phyloP scores from a whole-genome alignment of 1,140 invertebrate species.

The Aphis gossypii region DNA sequence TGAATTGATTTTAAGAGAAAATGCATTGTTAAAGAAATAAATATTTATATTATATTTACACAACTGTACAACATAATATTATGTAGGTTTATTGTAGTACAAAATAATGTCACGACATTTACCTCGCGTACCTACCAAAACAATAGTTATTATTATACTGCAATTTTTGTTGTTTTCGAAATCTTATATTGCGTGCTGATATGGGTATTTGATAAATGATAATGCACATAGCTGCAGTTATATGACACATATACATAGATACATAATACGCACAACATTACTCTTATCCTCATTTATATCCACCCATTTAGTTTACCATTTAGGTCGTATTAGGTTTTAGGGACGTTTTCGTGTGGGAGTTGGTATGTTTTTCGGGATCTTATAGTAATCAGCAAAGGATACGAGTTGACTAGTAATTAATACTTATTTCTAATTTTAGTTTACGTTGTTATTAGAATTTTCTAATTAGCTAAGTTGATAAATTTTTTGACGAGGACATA shows the following conservation, averaged over 20 bases:
- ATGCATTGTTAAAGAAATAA: neutral
- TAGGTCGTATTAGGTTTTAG: neutral
- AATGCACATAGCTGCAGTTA: too few species aligned
- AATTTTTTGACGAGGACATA: neutral
- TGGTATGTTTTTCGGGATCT: neutral
- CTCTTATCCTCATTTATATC: too few species aligned
- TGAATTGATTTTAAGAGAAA: slow-evolving; percentile 10
- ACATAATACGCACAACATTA: too few species aligned
- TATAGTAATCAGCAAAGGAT: neutral
- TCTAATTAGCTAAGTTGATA: neutral
- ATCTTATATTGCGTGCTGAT: too few species aligned
- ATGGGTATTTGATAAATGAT: too few species aligned
- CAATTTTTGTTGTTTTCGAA: neutral
- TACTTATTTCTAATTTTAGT: neutral
- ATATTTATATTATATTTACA: neutral
- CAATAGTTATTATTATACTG: neutral
- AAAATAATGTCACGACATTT: neutral
- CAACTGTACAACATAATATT: neutral
- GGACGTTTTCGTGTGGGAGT: neutral
- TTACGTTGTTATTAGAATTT: neutral
- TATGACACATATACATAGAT: neutral
- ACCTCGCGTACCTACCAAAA: neutral
- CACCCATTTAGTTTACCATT: neutral
- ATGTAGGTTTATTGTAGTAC: neutral
- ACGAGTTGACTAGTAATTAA: neutral